Evolutionary conservation across 1,140 invertebrate genomes (phyloP), one percentile per base, ranked within the genome.

Genomic region (Drosophila willistoni): DNA sequence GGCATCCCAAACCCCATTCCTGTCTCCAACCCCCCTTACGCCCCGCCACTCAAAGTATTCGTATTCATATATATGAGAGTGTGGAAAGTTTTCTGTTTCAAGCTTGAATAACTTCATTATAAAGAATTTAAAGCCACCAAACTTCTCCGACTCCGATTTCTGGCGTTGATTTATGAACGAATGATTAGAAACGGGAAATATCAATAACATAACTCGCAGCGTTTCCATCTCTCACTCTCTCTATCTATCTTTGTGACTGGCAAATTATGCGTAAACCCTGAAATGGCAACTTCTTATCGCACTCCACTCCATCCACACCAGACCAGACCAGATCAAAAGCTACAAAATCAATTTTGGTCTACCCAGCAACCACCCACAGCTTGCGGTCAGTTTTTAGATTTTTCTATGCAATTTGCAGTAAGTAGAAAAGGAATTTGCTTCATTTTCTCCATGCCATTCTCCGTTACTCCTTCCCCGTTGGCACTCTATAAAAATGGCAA

Each of bases 51-150:
- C 6, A 0, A 6, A 5, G 5, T 5, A 29, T 29, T 29, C 6
- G 29, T 29, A 29, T 29, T 29, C 19, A 29, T 69, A 44, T 25
- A 54, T 56, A 61, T 42, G 42, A 69, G 79, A 42, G 69, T 61
- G 62, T 41, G 68, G 76, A 85, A 85, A 72, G 69, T 68, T 77
- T 76, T 79, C 56, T 73, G 67, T 87, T 87, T 86, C 64, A 79
- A 70, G 83, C 83, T 82, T 76, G 83, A 87, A 86, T 86, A 75
- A 83, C 84, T 87, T 86, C 81, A 87, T 86, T 87, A 83, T 81
- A 77, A 70, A 65, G 66, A 86, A 76, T 67, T 77, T 76, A 86
- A 87, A 82, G 80, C 64, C 79, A 68, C 85, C 85, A 79, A 70
- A 51, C 9, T 51, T 10, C 44, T 4, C 44, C 17, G 3, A 12